Evolutionary conservation across 1,140 invertebrate species (phyloP).

Genomic region (Macrostomum lignano): DNA sequence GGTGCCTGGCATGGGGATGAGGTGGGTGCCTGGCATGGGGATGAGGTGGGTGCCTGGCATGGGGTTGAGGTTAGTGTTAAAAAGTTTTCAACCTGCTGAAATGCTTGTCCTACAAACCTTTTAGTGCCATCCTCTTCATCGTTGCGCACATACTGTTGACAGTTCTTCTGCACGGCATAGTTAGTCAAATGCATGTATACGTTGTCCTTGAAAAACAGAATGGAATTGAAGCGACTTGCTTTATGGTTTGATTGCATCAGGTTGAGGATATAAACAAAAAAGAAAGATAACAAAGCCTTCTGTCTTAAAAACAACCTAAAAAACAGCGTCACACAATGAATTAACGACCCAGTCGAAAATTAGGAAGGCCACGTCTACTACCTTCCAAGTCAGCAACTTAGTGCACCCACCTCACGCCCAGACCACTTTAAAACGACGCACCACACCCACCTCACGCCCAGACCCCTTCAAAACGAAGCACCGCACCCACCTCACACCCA

Average conservation of each 20-base stretch:
- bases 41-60: neutral
- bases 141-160: conserved; percentile 42
- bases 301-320: too few species aligned
- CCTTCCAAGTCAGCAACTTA: too few species aligned
- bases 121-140: conserved; percentile 49
- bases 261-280: too few species aligned
- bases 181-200: conserved; percentile 30
- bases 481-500: too few species aligned
- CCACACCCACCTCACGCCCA: too few species aligned
- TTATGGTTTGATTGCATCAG: neutral
- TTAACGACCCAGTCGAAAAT: too few species aligned
- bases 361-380: too few species aligned
- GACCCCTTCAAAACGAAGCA: too few species aligned
- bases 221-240: neutral
- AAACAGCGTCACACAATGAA: too few species aligned
- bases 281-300: too few species aligned
- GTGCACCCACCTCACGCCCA: too few species aligned
- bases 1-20: neutral
- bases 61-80: neutral
- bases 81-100: neutral
- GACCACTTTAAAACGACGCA: too few species aligned
- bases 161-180: conserved; percentile 32
- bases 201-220: conserved; percentile 24
- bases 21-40: neutral
- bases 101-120: conserved; percentile 34